Base-by-base conservation (phyloP, 2,888 invertebrate species). In the Ophion obscuratus region DNA sequence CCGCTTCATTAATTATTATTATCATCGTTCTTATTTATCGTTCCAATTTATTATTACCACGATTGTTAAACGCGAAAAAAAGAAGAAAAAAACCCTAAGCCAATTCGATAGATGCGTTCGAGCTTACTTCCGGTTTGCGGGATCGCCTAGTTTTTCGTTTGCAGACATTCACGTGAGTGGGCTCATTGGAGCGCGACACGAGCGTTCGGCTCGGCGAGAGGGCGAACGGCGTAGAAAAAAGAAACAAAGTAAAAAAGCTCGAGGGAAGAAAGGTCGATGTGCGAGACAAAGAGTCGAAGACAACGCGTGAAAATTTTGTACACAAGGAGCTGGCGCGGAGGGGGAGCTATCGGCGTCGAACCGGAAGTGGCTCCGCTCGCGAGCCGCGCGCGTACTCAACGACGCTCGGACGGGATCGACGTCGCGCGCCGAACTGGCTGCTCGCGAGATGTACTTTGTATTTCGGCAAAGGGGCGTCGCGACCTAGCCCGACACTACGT, bases 401-500 rank as follows among this genome's bases (percentile, higher is more conserved):
- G 81, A 83, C 71, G 76, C 78, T 68, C 79, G 87, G 87, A 88
- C 87, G 78, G 68, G 81, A 79, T 61, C 88, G 88, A 89, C 86
- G 90, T 90, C 90, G 88, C 90, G 87, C 89, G 89, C 88, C 87
- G 85, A 76, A 92, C 91, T 92, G 90, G 88, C 89, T 87, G 80
- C 76, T 75, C 89, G 87, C 87, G 74, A 78, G 31, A 61, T 66
- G 76, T 79, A 68, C 53, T 76, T 57, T 83, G 77, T 36, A 83
- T 68, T 73, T 70, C 66, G 61, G n/a, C 14, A 62, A 71, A 71
- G 76, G 80, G 77, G 83, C 84, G 87, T 84, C 87, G 75, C 81
- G 86, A 76, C 86, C 53, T 1, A 47, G 53, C 81, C 59, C 87
- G 68, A 59, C 83, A 59, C 83, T 64, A 83, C 82, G 85, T 83